Conservation (phyloP, 2,888 invertebrate species). For the Pyrgus malvae region DNA sequence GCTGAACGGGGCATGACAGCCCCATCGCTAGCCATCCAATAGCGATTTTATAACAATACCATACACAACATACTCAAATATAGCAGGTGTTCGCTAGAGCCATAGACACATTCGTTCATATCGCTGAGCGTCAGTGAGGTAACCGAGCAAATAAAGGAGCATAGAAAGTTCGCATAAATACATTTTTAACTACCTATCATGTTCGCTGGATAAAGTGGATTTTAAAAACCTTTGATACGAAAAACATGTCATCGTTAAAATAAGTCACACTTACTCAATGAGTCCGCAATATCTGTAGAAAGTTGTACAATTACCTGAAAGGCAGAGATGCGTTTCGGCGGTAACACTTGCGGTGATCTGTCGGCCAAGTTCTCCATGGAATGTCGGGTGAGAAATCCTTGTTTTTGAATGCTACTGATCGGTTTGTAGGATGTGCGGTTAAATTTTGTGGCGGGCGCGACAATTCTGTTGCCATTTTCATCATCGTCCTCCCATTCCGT, state of each 20-base stretch:
- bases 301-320: constrained; percentile 78
- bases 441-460: constrained; percentile 74
- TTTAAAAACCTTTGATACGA: constrained; percentile 25
- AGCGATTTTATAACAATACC: constrained; percentile 36
- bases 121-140: constrained; percentile 59
- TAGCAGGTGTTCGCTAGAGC: constrained; percentile 49
- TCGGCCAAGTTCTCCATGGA: constrained; percentile 88
- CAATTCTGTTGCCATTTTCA: constrained; percentile 83
- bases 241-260: constrained; percentile 40
- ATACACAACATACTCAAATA: constrained; percentile 18
- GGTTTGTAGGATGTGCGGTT: constrained; percentile 66
- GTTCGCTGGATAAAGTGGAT: constrained; percentile 36
- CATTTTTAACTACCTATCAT: constrained; percentile 37
- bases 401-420: constrained; percentile 64
- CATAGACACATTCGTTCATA: constrained; percentile 46
- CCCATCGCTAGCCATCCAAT: constrained; percentile 43
- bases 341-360: constrained; percentile 72
- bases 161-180: constrained; percentile 64
- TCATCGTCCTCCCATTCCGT: constrained; percentile 85
- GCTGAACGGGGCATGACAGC: constrained; percentile 67
- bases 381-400: constrained; percentile 80
- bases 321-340: constrained; percentile 77
- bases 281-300: constrained; percentile 58
- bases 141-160: constrained; percentile 51
- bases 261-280: constrained; percentile 50